phyloP scores from a whole-genome alignment of 2,113 vertebrate species.

The Planiliza haematocheilus region DNA sequence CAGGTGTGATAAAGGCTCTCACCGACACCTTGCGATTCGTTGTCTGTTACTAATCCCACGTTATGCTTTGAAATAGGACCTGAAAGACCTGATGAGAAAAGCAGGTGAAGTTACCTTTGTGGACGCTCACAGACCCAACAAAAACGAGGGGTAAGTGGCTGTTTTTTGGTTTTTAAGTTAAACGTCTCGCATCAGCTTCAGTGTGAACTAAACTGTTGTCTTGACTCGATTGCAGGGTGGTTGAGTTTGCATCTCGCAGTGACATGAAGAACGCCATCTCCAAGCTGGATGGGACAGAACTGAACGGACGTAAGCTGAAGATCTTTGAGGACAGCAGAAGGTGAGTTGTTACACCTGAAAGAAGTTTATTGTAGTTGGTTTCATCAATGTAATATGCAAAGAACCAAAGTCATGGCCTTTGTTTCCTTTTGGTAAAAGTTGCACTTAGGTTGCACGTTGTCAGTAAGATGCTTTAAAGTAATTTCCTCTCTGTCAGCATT shows the following conservation, averaged over 20 bases:
- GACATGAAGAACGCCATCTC: slow-evolving; percentile 95
- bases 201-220: rapidly evolving
- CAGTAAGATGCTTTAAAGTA: too few species aligned
- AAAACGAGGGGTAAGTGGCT: slow-evolving; percentile 89
- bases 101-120: slow-evolving; percentile 95
- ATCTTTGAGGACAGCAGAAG: slow-evolving; percentile 91
- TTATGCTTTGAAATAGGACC: slow-evolving; percentile 86
- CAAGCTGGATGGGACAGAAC: slow-evolving; percentile 91
- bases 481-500: too few species aligned
- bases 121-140: slow-evolving; percentile 93
- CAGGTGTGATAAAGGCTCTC: slow-evolving; percentile 71
- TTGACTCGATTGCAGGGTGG: slow-evolving; percentile 81
- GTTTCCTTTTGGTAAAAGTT: too few species aligned
- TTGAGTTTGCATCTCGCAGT: slow-evolving; percentile 92
- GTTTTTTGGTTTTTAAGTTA: not conserved
- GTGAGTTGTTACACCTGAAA: too few species aligned
- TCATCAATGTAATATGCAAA: too few species aligned
- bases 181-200: rapidly evolving
- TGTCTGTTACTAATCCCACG: slow-evolving; percentile 33
- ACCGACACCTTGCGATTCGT: not conserved
- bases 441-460: too few species aligned
- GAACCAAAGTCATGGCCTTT: too few species aligned
- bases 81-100: slow-evolving; percentile 96
- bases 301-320: slow-evolving; percentile 92
- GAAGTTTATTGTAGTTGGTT: too few species aligned